Evolutionary conservation across 2,888 invertebrate species (phyloP).

Genomic region (Patella depressa): DNA sequence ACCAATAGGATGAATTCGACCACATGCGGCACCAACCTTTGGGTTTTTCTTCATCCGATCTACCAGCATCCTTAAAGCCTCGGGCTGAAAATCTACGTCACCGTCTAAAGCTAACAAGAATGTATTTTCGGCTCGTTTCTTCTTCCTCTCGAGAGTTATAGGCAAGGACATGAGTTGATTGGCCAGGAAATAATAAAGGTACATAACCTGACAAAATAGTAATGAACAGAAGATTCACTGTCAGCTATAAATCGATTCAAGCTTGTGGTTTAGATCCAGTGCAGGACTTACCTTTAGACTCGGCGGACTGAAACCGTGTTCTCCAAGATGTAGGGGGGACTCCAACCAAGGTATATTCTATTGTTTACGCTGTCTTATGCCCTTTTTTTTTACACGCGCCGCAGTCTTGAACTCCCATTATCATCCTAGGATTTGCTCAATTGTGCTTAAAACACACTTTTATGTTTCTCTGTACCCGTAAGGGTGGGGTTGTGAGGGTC

Average conservation of each 20-base stretch:
- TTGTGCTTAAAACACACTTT: too few relatives aligned
- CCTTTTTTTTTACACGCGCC: too few relatives aligned
- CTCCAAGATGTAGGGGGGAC: not conserved
- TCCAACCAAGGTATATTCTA: not conserved
- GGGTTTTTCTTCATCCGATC: conserved; percentile 99
- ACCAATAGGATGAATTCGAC: conserved; percentile 97
- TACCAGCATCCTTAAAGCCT: conserved; percentile 91
- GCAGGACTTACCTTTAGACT: not conserved
- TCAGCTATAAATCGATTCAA: not conserved
- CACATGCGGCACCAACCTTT: conserved; percentile 96
- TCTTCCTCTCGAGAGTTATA: conserved; percentile 80
- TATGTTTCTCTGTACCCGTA: too few relatives aligned
- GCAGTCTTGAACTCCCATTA: too few relatives aligned
- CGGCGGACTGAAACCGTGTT: not conserved
- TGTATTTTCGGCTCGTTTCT: conserved; percentile 94
- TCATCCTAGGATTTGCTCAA: too few relatives aligned
- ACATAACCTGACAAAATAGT: conserved; percentile 85
- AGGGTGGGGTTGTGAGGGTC: too few relatives aligned
- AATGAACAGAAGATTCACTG: not conserved
- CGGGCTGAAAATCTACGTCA: conserved; percentile 93
- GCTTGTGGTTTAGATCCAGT: not conserved
- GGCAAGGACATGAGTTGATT: conserved; percentile 86
- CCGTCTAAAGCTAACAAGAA: conserved; percentile 95
- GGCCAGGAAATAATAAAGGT: conserved; percentile 98
- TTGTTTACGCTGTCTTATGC: too few relatives aligned